Evolutionary conservation across 2,888 invertebrate species (phyloP), one percentile per base, ranked within the genome.

Genomic region (Patella pellucida): DNA sequence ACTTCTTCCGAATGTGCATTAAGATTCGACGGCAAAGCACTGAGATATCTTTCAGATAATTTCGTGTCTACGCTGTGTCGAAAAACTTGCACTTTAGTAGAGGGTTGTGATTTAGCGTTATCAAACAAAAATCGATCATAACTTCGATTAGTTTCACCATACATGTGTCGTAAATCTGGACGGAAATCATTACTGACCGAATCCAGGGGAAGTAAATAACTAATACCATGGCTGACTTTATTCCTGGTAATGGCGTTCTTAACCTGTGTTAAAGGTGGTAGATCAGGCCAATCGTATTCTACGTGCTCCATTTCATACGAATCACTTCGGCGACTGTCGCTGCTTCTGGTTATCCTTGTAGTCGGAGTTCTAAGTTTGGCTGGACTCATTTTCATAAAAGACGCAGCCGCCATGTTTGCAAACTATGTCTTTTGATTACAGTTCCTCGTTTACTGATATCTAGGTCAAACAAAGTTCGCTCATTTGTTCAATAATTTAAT

Each of bases 221-320:
- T 84, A 19, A 89, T 86, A 16, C 89, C 89, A 50, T 79, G 78
- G 69, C 88, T 86, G 68, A 88, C 86, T 23, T 84, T 80, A 41
- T 84, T 79, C 16, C 88, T 80, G 9, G 84, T 83, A 15, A 88
- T 84, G 9, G 88, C 88, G 69, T 85, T 84, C 75, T 86, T 87
- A 75, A 89, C 82, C 71, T 85, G 75, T 15, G 85, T 82, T 9
- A 89, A 82, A 0, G 89, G 88, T 1, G 88, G 89, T 51, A 89
- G 78, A 76, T 88, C 87, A 2, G 88, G 87, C 88, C 88, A 88
- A 73, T 89, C 88, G 76, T 87, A 88, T 72, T 86, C 86, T 68
- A 87, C 74, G 1, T 85, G 82, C 74, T 87, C 86, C 16, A 85
- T 84, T 16, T 85, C 81, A 56, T 84, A 77, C 1, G 62, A 62